Percentiles rank a stretch among this genome's conserved stretches.
These are phyloP conservation scores for Oncorhynchus nerka DNA, from an alignment of 2,113 vertebrate species.

Conservation along the genomic window DNA sequence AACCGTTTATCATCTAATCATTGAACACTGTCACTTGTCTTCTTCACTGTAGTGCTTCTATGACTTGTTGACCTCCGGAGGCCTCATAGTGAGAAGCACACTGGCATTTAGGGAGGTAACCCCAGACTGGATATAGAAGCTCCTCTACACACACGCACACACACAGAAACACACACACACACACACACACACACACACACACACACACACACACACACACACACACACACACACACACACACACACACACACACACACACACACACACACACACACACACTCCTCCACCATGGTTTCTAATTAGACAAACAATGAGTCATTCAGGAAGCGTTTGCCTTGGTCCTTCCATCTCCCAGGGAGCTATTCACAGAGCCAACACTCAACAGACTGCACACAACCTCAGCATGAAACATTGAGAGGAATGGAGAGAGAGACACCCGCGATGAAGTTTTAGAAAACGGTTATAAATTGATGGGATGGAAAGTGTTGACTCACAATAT, in stretches of 20 bases:
- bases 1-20: constrained; percentile 24
- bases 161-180: not conserved
- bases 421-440: not conserved
- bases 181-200: too few relatives aligned
- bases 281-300: constrained; percentile 13
- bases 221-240: not conserved
- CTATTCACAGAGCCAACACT: not conserved
- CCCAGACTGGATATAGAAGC: constrained; percentile 15
- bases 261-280: not conserved
- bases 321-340: not conserved
- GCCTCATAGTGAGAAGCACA: not conserved
- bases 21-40: constrained; percentile 6
- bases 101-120: not conserved
- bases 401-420: not conserved
- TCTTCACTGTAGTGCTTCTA: not conserved
- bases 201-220: too few relatives aligned
- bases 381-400: constrained; percentile 1
- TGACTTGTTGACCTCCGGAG: not conserved
- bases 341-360: not conserved
- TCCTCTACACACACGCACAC: not conserved
- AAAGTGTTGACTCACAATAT: not conserved
- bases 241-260: too few relatives aligned
- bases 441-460: not conserved
- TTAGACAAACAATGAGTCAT: constrained; percentile 37
- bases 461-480: not conserved